Percentiles rank a stretch among this genome's conserved stretches.
Conservation (phyloP, 1,140 invertebrate genomes). For the Heterodera carotae region DNA sequence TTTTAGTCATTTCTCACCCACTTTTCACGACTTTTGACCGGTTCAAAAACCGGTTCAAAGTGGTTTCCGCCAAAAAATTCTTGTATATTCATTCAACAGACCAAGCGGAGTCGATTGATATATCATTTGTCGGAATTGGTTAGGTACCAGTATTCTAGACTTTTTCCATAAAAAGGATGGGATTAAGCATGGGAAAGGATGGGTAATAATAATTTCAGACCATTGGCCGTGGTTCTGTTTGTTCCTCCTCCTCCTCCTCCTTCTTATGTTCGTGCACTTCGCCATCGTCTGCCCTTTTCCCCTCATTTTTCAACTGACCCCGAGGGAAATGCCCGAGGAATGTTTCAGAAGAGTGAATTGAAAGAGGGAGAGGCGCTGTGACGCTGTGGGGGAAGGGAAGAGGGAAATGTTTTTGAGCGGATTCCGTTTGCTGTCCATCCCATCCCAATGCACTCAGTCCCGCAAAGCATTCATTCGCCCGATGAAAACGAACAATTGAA, state of each 20-base stretch:
- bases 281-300: background rate
- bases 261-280: conserved; percentile 12
- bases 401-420: background rate
- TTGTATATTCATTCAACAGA: too few species aligned
- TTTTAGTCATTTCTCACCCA: too few species aligned
- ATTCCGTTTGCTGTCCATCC: background rate
- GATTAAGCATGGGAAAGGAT: background rate
- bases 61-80: too few species aligned
- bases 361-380: background rate
- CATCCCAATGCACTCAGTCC: background rate
- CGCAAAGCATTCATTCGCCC: background rate
- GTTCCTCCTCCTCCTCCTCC: background rate
- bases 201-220: background rate
- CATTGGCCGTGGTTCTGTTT: background rate
- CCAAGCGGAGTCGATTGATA: too few species aligned
- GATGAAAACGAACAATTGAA: conserved; percentile 14
- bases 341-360: background rate
- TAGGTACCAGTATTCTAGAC: too few species aligned
- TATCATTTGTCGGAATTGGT: too few species aligned
- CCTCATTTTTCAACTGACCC: background rate
- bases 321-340: background rate
- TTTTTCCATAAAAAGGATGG: too few species aligned
- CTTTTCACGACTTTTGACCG: too few species aligned
- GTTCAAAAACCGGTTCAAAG: too few species aligned
- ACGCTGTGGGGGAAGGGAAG: background rate